Conservation (phyloP, 2,888 invertebrate species). For the Notodonta ziczac region DNA sequence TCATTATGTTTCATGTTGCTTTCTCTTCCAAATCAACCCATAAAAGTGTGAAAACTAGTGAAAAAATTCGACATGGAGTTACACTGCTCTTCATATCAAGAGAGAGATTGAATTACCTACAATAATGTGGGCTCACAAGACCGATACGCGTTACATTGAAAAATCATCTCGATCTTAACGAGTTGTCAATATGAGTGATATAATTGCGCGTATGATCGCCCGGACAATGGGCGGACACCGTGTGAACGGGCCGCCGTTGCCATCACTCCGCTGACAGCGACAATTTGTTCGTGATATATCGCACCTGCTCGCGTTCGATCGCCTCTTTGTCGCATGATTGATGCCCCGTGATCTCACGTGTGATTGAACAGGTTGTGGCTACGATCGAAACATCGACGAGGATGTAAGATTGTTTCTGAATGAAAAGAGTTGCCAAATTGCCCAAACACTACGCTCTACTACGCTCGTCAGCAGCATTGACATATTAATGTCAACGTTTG, state of each 20-base stretch:
- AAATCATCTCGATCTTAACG: conserved; percentile 3
- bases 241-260: conserved; percentile 4
- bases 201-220: conserved; percentile 5
- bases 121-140: background rate
- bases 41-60: no score
- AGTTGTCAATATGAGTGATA: conserved; percentile 5
- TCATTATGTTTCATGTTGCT: no score
- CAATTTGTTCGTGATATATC: conserved; percentile 10
- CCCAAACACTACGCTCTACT: no score
- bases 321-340: conserved; percentile 8
- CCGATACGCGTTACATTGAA: background rate
- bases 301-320: conserved; percentile 7
- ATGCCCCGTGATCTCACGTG: conserved; percentile 1
- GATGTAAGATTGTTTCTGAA: background rate
- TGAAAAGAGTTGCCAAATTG: no score
- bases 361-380: background rate
- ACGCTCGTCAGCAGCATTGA: no score
- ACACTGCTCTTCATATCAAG: no score
- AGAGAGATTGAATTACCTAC: background rate
- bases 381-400: background rate
- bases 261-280: conserved; percentile 1
- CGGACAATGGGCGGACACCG: conserved; percentile 6
- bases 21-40: no score
- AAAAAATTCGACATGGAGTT: no score
- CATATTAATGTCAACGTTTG: no score